Base-by-base conservation (phyloP, 2,113 vertebrate genomes). In the Phasianus colchicus region DNA sequence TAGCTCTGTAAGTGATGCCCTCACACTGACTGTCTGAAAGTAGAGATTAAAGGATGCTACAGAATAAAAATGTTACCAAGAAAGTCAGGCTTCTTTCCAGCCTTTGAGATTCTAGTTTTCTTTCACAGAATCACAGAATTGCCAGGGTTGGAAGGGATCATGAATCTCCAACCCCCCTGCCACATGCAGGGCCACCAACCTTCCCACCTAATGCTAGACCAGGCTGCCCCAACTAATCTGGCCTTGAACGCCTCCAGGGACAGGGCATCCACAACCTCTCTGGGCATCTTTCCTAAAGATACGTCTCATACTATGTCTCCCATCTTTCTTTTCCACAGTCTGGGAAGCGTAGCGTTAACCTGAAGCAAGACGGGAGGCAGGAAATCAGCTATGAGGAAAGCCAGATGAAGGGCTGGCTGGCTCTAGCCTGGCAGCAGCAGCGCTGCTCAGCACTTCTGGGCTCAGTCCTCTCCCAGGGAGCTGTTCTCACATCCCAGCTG, bases 371-470 rank as follows among this genome's bases (percentile, higher is more conserved):
- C 55, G 48, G 32, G 83, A 54, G 32, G 54, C 19, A 52, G 25
- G 65, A 38, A 45, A 6, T 29, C 2, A 1, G 8, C 3, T 69
- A 57, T 27, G 50, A 70, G 43, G 27, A 36, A 63, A 32, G 45
- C 29, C 6, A 6, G 4, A 13, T 2, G 2, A 16, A 36, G 76
- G 36, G 14, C 55, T 50, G 47, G 38, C 30, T 60, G 14, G 14
- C 38, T 38, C 11, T 40, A 48, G 18, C 22, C 32, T 40, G 43
- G 64, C 25, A 80, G 80, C 47, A 67, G 65, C 20, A 40, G 22
- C 25, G 1, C 1, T 30, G 43, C 48, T 64, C 10, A 0, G 0
- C 2, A 27, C 4, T 42, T 9, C 9, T 61, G 36, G 34, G 50
- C 30, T 52, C 36, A 2, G 1, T 45, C 40, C 24, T 58, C 69